phyloP scores from a whole-genome alignment of 1,140 invertebrate genomes.

The Frieseomelitta varia region DNA sequence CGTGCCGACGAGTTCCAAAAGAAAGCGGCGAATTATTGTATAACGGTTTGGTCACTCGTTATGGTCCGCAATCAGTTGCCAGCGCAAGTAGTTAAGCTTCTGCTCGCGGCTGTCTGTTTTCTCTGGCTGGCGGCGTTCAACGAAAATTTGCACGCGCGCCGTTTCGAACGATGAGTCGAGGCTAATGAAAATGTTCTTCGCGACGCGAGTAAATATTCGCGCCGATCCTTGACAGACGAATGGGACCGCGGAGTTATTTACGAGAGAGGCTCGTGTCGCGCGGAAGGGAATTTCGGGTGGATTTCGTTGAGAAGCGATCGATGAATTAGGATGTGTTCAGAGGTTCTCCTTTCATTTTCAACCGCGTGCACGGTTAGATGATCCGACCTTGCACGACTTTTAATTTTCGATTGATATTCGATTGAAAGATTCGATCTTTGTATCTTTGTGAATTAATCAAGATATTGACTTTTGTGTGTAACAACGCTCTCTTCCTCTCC shows the following conservation, averaged over 20 bases:
- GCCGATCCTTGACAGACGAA: not conserved
- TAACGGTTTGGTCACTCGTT: too few species aligned
- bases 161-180: not conserved
- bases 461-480: too few species aligned
- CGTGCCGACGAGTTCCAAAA: too few species aligned
- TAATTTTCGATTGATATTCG: too few species aligned
- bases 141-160: not conserved
- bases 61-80: too few species aligned
- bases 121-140: not conserved
- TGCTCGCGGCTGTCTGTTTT: slow-evolving; percentile 2
- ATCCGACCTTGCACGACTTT: too few species aligned
- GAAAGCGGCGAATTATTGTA: too few species aligned
- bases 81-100: too few species aligned
- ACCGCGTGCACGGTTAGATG: too few species aligned
- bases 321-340: not conserved
- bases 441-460: too few species aligned
- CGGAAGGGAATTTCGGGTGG: not conserved
- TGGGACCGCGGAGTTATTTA: not conserved
- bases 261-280: not conserved
- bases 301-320: not conserved
- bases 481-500: too few species aligned
- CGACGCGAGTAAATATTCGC: slow-evolving; percentile 25
- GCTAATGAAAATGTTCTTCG: slow-evolving; percentile 21
- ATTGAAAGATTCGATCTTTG: too few species aligned
- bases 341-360: not conserved